Percentiles rank a stretch among this genome's conserved stretches.
Evolutionary conservation across 2,888 invertebrate species (phyloP).

Genomic region (Alitta virens): DNA sequence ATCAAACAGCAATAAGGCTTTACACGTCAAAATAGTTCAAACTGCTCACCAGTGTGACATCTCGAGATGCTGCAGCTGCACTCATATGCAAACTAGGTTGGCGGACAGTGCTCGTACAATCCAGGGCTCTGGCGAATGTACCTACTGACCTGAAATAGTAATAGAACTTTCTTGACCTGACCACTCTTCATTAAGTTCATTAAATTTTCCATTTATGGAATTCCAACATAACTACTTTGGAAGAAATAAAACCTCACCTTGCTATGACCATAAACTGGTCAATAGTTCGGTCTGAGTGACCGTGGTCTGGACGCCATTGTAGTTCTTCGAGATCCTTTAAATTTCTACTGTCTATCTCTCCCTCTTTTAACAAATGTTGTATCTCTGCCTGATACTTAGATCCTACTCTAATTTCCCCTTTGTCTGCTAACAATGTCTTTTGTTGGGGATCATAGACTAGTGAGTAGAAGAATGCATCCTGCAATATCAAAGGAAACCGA

Average conservation of each 20-base stretch:
- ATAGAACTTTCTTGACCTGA: no score
- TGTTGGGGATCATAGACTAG: constrained; percentile 99
- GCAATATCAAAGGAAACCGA: constrained; percentile 53
- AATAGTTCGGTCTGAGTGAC: constrained; percentile 89
- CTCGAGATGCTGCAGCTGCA: constrained; percentile 96
- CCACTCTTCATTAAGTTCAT: no score
- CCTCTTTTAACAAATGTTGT: constrained; percentile 15
- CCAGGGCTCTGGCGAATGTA: constrained; percentile 96
- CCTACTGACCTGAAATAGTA: constrained; percentile 81
- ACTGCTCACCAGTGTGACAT: constrained; percentile 72
- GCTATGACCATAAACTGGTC: constrained; percentile 93
- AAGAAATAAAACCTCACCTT: no score
- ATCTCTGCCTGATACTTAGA: constrained; percentile 96
- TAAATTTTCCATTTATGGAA: no score
- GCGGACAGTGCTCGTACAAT: constrained; percentile 96
- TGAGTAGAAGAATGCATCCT: constrained; percentile 99
- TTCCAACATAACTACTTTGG: no score
- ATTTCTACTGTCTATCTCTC: constrained; percentile 67
- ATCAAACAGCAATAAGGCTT: no score
- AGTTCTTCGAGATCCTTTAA: constrained; percentile 81
- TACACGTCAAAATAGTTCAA: neutral
- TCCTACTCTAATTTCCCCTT: constrained; percentile 87
- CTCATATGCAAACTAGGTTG: constrained; percentile 99
- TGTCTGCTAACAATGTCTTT: constrained; percentile 97
- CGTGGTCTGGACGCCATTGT: constrained; percentile 92